Conservation (phyloP, 2,888 invertebrate species). For the Lordiphosa fenestrarum region DNA sequence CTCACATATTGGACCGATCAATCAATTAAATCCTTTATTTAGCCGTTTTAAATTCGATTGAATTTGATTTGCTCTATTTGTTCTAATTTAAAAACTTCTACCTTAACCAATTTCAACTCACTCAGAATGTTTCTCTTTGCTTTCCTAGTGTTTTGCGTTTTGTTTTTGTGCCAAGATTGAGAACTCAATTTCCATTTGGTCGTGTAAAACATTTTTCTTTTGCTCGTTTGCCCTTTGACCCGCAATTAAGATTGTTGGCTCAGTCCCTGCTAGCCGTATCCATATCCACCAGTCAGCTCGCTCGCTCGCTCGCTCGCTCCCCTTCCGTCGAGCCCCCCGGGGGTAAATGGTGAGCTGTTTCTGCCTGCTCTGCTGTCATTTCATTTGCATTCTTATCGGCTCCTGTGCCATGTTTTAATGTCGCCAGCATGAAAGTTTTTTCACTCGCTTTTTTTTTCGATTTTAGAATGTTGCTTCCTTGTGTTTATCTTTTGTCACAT, state of each 20-base stretch:
- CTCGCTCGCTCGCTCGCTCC: too few species aligned
- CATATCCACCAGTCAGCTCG: constrained; percentile 9
- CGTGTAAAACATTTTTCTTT: constrained; percentile 8
- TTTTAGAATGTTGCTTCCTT: constrained; percentile 52
- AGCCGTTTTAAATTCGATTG: too few species aligned
- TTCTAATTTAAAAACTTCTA: too few species aligned
- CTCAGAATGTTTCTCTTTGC: too few species aligned
- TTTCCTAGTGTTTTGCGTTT: too few species aligned
- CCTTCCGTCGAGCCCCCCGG: neutral
- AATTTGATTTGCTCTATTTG: too few species aligned
- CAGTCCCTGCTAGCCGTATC: constrained; percentile 10
- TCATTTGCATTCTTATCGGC: constrained; percentile 72
- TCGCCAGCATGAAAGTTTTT: constrained; percentile 56
- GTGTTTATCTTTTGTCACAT: constrained; percentile 70
- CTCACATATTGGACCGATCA: too few species aligned
- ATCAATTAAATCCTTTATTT: too few species aligned
- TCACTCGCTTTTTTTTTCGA: constrained; percentile 28
- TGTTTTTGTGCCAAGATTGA: constrained; percentile 11
- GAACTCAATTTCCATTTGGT: neutral
- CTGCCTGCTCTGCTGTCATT: constrained; percentile 37
- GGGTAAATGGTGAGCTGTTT: constrained; percentile 8
- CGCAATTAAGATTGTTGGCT: constrained; percentile 65
- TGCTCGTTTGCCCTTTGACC: constrained; percentile 51
- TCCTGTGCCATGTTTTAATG: constrained; percentile 48
- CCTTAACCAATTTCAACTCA: too few species aligned